These are phyloP conservation scores for Noctua comes DNA, from an alignment of 2,888 invertebrate genomes.

Conservation along the genomic window DNA sequence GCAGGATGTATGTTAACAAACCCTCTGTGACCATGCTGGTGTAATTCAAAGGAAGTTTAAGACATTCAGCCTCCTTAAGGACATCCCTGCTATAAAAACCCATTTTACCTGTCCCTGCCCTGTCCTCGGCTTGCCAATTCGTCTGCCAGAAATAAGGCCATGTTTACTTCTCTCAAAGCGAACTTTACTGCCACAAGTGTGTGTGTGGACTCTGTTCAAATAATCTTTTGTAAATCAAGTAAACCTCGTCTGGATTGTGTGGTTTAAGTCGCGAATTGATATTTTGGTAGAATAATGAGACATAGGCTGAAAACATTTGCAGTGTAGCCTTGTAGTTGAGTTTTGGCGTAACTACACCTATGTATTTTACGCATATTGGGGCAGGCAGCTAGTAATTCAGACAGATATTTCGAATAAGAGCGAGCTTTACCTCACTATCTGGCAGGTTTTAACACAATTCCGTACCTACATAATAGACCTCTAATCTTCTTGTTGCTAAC, in stretches of 20 bases:
- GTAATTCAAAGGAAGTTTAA: constrained; percentile 8
- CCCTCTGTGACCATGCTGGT: background rate
- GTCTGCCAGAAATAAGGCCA: constrained; percentile 36
- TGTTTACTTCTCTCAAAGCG: constrained; percentile 47
- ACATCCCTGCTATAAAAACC: constrained; percentile 19
- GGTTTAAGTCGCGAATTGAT: constrained; percentile 21
- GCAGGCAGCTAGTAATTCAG: background rate
- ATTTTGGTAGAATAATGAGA: background rate
- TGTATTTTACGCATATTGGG: background rate
- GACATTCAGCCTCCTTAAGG: background rate
- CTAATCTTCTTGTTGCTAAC: background rate
- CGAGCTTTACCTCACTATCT: background rate
- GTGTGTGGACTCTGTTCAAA: constrained; percentile 48
- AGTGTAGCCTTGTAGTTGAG: too few species aligned
- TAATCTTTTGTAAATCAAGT: constrained; percentile 53
- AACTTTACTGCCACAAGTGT: constrained; percentile 39
- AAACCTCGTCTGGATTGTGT: constrained; percentile 29
- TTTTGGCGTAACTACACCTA: background rate
- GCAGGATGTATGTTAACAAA: background rate
- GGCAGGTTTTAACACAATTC: background rate
- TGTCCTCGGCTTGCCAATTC: constrained; percentile 29
- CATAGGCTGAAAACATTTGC: background rate
- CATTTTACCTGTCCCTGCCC: constrained; percentile 12
- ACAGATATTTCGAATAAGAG: background rate
- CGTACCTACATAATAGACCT: background rate